Evolutionary conservation across 53 echinoderm and acorn worm genomes (phyloP), one percentile per base, ranked within the genome.

Genomic region (Mesocentrotus franciscanus): DNA sequence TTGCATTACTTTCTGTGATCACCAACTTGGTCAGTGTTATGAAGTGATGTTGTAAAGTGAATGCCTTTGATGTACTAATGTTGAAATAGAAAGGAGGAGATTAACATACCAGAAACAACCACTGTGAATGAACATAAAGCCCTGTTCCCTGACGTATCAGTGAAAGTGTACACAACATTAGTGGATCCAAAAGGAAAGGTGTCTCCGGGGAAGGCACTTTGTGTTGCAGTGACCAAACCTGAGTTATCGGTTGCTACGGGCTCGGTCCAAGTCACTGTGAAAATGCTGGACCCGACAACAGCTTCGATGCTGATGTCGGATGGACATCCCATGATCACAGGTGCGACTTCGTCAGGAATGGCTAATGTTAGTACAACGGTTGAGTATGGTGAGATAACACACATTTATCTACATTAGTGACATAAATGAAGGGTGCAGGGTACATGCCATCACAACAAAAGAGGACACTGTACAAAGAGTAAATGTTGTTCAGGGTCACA

Each of bases 91-190:
- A 85, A 49, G 8, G 16, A 85, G 33, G 16, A 2, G 79, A 49
- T 24, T 57, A 61, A 90, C 90, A 90, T 91, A 91, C 68, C 91
- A 91, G 64, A 62, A 16, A 91, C 64, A 91, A 91, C 39, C 39
- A 91, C 68, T n/a, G 60, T 17, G 17, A 79, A 79, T 36, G 79
- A 36, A 89, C 57, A 98, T 24, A 17, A 76, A 62, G 91, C 97
- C 8, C 83, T 27, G 29, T 98, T 98, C 0, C 98, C 98, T 8
- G 98, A 92, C 12, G 76, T 85, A 94, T 98, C 98, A 90, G 93
- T 96, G 64, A 98, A 95, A 34, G 95, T 95, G 66, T 98, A 98
- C 33, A 84, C 42, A 26, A 97, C 96, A n/a, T 74, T 71, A 60
- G 95, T 96, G 20, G 93, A 64, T 55, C 97, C 97, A n/a, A 97